These are phyloP conservation scores for Hestina assimilis DNA, from an alignment of 1,140 invertebrate genomes.

Conservation along the genomic window DNA sequence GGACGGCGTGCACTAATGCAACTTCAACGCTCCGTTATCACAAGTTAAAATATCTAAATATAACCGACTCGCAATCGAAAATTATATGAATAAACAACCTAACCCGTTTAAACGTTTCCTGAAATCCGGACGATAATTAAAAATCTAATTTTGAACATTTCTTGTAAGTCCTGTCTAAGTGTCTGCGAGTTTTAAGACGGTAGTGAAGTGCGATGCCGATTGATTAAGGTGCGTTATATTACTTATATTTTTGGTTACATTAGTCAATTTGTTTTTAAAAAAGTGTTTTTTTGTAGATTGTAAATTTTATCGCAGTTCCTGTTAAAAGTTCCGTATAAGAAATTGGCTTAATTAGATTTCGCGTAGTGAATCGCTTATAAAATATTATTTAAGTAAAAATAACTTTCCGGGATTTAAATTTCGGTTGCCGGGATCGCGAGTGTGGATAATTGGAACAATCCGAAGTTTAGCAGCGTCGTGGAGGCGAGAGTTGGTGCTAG, in stretches of 20 bases:
- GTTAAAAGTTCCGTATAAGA: conserved; percentile 38
- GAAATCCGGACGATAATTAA: background rate
- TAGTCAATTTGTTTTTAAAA: conserved; percentile 11
- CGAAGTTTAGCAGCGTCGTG: conserved; percentile 48
- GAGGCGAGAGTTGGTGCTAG: conserved; percentile 49
- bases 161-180: conserved; percentile 48
- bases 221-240: conserved; percentile 39
- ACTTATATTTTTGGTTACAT: conserved; percentile 29
- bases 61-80: conserved; percentile 1
- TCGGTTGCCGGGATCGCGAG: conserved; percentile 21
- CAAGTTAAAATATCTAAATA: conserved; percentile 48
- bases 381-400: conserved; percentile 1
- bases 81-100: too few relatives aligned
- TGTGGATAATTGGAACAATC: conserved; percentile 27
- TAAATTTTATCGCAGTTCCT: conserved; percentile 38
- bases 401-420: conserved; percentile 17
- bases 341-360: conserved; percentile 26
- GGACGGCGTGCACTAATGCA: conserved; percentile 71
- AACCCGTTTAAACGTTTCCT: too few relatives aligned
- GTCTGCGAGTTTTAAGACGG: conserved; percentile 52
- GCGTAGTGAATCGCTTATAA: conserved; percentile 21
- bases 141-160: conserved; percentile 26
- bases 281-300: conserved; percentile 21
- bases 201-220: conserved; percentile 51
- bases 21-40: conserved; percentile 56